Conservation (phyloP, 2,888 invertebrate genomes). For the Oeneis ivallda region DNA sequence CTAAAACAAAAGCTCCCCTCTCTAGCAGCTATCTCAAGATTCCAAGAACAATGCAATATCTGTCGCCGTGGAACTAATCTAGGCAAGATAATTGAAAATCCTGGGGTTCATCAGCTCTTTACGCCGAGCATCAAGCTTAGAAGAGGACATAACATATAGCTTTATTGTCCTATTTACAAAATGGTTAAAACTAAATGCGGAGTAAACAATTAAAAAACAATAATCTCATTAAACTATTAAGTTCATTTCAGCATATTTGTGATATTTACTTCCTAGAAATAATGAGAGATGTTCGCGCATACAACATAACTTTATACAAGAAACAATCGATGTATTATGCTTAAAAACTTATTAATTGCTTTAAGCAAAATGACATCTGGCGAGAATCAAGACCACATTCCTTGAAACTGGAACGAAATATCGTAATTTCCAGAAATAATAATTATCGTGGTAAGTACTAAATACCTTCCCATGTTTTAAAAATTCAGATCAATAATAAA, state of each 20-base stretch:
- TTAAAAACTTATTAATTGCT: too few species aligned
- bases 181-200: neutral
- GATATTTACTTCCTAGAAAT: neutral
- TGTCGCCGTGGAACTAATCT: slow-evolving; percentile 24
- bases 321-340: too few species aligned
- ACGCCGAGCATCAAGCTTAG: neutral
- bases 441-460: too few species aligned
- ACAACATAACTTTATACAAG: too few species aligned
- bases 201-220: neutral
- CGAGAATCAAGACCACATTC: too few species aligned
- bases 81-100: slow-evolving; percentile 25
- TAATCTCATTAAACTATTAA: too few species aligned
- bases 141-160: neutral
- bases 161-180: neutral
- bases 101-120: slow-evolving; percentile 8
- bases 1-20: neutral
- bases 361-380: too few species aligned
- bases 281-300: too few species aligned
- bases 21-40: slow-evolving; percentile 17
- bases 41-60: slow-evolving; percentile 27
- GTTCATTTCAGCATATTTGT: neutral
- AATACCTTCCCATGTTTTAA: too few species aligned
- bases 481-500: too few species aligned
- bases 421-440: too few species aligned
- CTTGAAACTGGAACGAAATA: too few species aligned